These are phyloP conservation scores for Mamestra brassicae DNA, from an alignment of 2,888 invertebrate species.

Conservation along the genomic window DNA sequence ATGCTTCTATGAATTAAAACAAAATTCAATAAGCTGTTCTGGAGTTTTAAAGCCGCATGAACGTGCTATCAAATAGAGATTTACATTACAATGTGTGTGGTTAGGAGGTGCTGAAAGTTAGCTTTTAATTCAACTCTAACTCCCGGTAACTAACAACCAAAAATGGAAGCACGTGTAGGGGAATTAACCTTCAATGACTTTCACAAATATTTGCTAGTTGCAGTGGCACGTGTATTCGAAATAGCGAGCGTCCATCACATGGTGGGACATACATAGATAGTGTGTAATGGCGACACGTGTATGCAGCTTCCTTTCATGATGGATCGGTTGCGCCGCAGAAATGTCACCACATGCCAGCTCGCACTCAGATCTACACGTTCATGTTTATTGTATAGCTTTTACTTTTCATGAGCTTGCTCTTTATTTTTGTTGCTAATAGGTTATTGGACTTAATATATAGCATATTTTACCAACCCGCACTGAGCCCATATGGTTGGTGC, in stretches of 20 bases:
- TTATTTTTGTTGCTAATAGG: not conserved
- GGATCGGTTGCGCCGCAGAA: not conserved
- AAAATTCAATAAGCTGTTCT: too few relatives aligned
- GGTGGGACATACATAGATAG: not conserved
- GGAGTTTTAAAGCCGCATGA: not conserved
- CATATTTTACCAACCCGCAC: not conserved
- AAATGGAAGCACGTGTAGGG: not conserved
- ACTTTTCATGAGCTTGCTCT: not conserved
- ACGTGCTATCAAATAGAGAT: not conserved
- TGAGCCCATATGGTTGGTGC: too few relatives aligned
- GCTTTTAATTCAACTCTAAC: not conserved
- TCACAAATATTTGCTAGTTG: constrained; percentile 1
- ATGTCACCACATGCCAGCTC: not conserved
- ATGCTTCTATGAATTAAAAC: not conserved
- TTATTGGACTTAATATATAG: not conserved
- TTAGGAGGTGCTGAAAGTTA: not conserved
- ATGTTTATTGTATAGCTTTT: not conserved
- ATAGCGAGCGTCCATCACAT: not conserved
- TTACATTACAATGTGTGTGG: not conserved
- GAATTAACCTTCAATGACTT: constrained; percentile 8
- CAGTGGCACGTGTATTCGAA: constrained; percentile 15
- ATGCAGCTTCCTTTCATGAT: not conserved
- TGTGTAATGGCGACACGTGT: not conserved
- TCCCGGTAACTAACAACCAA: not conserved
- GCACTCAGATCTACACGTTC: not conserved